These are phyloP conservation scores for Dasysyrphus tricinctus DNA, from an alignment of 2,888 invertebrate species.

Conservation along the genomic window DNA sequence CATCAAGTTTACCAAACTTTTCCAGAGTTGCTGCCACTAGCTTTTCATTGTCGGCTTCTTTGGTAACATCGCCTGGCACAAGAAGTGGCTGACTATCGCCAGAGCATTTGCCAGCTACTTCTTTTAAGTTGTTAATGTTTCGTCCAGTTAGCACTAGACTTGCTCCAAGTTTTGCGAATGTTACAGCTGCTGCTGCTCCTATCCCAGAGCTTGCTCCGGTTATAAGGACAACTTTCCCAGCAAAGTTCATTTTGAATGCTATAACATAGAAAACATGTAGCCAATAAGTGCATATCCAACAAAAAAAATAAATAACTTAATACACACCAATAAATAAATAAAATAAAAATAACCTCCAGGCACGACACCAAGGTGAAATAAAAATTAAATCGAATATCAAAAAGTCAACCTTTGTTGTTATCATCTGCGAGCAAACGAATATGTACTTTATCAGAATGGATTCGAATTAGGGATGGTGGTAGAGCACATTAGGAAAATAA, in stretches of 20 bases:
- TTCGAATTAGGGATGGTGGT: neutral
- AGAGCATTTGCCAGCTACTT: constrained; percentile 84
- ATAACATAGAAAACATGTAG: neutral
- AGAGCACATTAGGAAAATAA: constrained; percentile 48
- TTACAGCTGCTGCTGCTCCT: constrained; percentile 88
- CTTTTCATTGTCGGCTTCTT: constrained; percentile 89
- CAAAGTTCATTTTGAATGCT: constrained; percentile 84
- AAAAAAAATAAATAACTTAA: neutral
- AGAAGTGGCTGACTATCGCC: constrained; percentile 84
- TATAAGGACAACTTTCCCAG: constrained; percentile 86
- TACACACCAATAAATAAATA: constrained; percentile 9
- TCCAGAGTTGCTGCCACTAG: constrained; percentile 89
- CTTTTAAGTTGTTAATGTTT: constrained; percentile 86
- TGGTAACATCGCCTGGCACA: constrained; percentile 89
- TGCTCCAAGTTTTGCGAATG: constrained; percentile 88
- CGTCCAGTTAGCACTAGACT: constrained; percentile 87
- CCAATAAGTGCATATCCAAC: neutral
- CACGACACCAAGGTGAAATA: neutral
- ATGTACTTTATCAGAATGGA: neutral
- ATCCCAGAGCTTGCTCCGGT: constrained; percentile 91
- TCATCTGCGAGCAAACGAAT: neutral
- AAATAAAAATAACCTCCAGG: neutral
- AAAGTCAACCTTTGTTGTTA: neutral
- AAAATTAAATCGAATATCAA: constrained; percentile 9
- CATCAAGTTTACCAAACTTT: constrained; percentile 90